Base-by-base conservation (phyloP, 2,113 vertebrate genomes). In the Tichodroma muraria region DNA sequence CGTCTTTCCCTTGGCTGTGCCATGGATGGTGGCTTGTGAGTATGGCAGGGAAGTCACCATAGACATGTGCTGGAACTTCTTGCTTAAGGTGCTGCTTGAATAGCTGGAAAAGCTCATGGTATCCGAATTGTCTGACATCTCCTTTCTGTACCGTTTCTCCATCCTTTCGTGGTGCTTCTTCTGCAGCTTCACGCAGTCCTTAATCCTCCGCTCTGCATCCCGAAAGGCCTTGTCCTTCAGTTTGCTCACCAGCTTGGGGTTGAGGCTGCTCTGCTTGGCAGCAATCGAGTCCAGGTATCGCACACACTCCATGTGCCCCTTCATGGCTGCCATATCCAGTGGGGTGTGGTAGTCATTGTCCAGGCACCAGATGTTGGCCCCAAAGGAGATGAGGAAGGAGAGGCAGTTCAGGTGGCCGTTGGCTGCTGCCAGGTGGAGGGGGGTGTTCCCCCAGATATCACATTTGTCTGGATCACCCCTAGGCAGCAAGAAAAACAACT, bases 341-440 rank as follows among this genome's bases (percentile, higher is more conserved):
- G 99, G 99, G 4, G 99, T 99, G 97, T 99, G 99, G 96, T 99
- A 99, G 97, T 99, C 99, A 52, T 99, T 99, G 98, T 99, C 99
- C 97, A 99, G 98, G 98, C 99, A 99, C 99, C 99, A 99, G 93
- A 99, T 98, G 97, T 99, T 99, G 98, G 99, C 99, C 94, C 99
- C 99, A 61, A 99, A 99, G 45, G 99, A 99, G 96, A 99, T 99
- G 96, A 99, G 97, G 97, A 99, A 99, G 96, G 99, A 99, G 61
- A 99, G 98, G 97, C 99, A 99, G 97, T 99, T 99, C 91, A 98
- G 97, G 97, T 99, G 99, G 57, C 99, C 99, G 0, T 99, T 99
- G 97, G 99, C 98, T 81, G 99, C 98, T 33, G 99, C 98, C 96
- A 99, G 96, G 95, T 99, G 99, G 81, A 99, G 98, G 10, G 99